phyloP scores from a whole-genome alignment of 1,140 invertebrate species.

The Fopius arisanus region DNA sequence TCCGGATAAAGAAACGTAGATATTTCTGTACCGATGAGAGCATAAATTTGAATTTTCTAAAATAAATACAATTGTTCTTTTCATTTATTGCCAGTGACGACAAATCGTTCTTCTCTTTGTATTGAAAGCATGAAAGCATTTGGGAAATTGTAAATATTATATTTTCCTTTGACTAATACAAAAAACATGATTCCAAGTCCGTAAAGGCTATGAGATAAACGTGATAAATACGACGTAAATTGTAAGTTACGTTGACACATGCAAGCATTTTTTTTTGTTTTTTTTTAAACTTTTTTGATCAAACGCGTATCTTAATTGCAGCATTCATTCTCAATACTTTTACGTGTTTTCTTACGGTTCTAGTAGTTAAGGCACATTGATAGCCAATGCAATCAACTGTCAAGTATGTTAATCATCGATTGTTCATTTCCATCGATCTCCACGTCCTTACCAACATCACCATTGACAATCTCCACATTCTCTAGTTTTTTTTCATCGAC shows the following conservation, averaged over 20 bases:
- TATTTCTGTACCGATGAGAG: slow-evolving; percentile 8
- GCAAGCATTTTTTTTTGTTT: slow-evolving; percentile 32
- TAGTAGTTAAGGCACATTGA: slow-evolving; percentile 8
- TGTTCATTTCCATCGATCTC: slow-evolving; percentile 1
- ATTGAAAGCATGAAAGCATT: slow-evolving; percentile 27
- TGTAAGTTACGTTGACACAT: slow-evolving; percentile 42
- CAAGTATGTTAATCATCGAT: slow-evolving; percentile 10
- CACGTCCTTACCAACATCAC: slow-evolving; percentile 13
- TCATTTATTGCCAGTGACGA: slow-evolving; percentile 25
- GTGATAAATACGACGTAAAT: slow-evolving; percentile 41
- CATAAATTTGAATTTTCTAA: not conserved
- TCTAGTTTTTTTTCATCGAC: slow-evolving; percentile 42
- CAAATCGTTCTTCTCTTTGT: not conserved
- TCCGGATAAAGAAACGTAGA: not conserved
- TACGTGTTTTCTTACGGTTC: not conserved
- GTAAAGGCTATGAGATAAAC: slow-evolving; percentile 51
- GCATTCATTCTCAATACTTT: slow-evolving; percentile 19
- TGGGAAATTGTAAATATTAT: slow-evolving; percentile 57
- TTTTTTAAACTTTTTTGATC: slow-evolving; percentile 5
- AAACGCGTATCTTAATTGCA: slow-evolving; percentile 18
- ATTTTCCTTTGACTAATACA: slow-evolving; percentile 56
- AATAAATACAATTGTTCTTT: slow-evolving; percentile 17
- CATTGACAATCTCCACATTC: slow-evolving; percentile 32
- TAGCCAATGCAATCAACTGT: slow-evolving; percentile 32
- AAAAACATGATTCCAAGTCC: slow-evolving; percentile 54